Base-by-base conservation (phyloP, 2,797 vertebrate species). In the Simalia tracyae region DNA sequence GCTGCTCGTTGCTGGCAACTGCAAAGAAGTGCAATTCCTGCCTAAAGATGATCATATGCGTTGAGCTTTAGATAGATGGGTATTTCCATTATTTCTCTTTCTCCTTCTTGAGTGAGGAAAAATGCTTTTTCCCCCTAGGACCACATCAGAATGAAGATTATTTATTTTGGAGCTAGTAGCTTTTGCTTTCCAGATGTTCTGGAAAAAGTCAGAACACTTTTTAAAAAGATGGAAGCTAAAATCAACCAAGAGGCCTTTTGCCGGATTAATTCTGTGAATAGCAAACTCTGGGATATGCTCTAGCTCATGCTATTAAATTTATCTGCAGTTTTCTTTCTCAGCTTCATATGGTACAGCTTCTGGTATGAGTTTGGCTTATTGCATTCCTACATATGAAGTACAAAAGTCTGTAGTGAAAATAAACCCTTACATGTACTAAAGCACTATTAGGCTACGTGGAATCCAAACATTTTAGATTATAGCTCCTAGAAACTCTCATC, bases 1-100 rank as follows among this genome's bases (percentile, higher is more conserved):
- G 96, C 95, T 96, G 91, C 89, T 89, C 72, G 88, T 94, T 86
- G 9, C 64, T 91, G 91, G 84, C 96, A 96, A 94, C 91, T 91
- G 94, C 92, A 89, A 89, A 60, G 81, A 89, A 91, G 6, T 56
- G 88, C 68, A 86, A n/a, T 91, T 68, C 11, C 0, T 2, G 31
- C 85, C 94, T 66, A 87, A 93, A 84, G 72, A 89, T 92, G 54
- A 86, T 66, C 89, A 76, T 14, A 93, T 89, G 42, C 89, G 84
- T 94, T 24, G 36, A 59, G n/a, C 12, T 12, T 89, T 26, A 76
- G 60, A 87, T 22, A 17, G 11, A 87, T 3, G 14, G 89, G 63
- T 46, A 93, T 56, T 63, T 90, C 11, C 19, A 54, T 81, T 36
- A 36, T 36, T 36, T 54, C 24, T 88, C 4, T 6, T 6, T 17